Percentiles rank a stretch among this genome's conserved stretches.
These are phyloP conservation scores for Xenopus petersii DNA, from an alignment of 2,797 vertebrate species.

Conservation along the genomic window DNA sequence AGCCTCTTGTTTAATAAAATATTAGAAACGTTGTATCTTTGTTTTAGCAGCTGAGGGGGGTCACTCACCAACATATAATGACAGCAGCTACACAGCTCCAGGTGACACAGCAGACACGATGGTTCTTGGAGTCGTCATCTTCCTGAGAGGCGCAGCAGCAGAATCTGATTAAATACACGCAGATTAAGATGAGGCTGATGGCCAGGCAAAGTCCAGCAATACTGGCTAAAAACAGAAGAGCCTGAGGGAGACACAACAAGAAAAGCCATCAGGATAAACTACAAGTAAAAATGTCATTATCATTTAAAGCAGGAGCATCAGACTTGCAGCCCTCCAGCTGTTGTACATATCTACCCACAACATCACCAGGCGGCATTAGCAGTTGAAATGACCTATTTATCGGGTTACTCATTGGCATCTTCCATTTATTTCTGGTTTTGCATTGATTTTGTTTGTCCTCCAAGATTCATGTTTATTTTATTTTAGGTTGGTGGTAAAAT, in stretches of 20 bases:
- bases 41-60: background rate
- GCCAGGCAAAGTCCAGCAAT: constrained; percentile 63
- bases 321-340: no score
- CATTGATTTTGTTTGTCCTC: no score
- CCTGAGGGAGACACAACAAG: constrained; percentile 48
- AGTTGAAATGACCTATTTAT: no score
- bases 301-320: background rate
- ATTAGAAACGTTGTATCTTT: no score
- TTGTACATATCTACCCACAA: no score
- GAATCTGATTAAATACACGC: constrained; percentile 64
- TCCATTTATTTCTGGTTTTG: no score
- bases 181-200: constrained; percentile 62
- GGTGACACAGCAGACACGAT: constrained; percentile 82
- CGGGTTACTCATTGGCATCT: no score
- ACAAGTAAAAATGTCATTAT: no score
- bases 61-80: constrained; percentile 80
- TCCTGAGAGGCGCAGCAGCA: constrained; percentile 58
- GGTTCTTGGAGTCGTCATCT: constrained; percentile 67
- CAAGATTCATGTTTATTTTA: no score
- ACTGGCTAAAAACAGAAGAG: constrained; percentile 61
- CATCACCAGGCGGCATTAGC: no score
- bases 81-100: constrained; percentile 87
- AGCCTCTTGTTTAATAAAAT: no score
- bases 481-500: no score
- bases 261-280: background rate